Evolutionary conservation across 2,113 vertebrate species (phyloP), one percentile per base, ranked within the genome.

Genomic region (Vidua chalybeata): DNA sequence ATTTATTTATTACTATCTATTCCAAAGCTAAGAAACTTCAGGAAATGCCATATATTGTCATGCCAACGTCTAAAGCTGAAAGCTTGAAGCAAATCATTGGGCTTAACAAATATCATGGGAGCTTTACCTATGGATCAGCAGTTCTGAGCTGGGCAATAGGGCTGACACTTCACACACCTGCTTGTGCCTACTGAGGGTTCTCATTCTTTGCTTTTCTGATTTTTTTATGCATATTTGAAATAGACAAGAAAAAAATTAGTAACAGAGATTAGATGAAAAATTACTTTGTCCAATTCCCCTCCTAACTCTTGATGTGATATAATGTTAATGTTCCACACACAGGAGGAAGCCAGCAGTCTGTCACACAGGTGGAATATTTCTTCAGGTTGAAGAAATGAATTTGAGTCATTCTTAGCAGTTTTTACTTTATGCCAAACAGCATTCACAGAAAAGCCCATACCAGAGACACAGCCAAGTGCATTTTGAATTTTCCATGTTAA

Each of bases 401-500:
- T 55, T 68, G 66, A 56, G 41, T 77, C 41, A 87, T 90, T 92
- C 49, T 83, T 33, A 82, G 37, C 4, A 20, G 26, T 89, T 87
- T 88, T 87, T 94, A 75, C 58, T 95, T 91, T n/a, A 93, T 74
- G 39, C 51, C 66, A 93, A 93, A 77, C 11, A 72, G 28, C 31
- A 83, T 17, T 72, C 0, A 0, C 24, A 67, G 59, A 87, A 88
- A 78, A 84, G 35, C 30, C 22, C 10, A 31, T 31, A 81, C 20
- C 43, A 87, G 33, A 86, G 51, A 71, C 28, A 82, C 64, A 73
- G 51, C 9, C 64, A 93, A 64, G n/a, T 0, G 0, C 15, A 75
- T 88, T 94, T 94, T 93, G 37, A 82, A 81, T 94, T 89, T 93
- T 94, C 77, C 15, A n/a, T 80, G 56, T 84, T 73, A 91, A 79